Conservation (phyloP, 2,113 vertebrate genomes). For the Pithys albifrons region DNA sequence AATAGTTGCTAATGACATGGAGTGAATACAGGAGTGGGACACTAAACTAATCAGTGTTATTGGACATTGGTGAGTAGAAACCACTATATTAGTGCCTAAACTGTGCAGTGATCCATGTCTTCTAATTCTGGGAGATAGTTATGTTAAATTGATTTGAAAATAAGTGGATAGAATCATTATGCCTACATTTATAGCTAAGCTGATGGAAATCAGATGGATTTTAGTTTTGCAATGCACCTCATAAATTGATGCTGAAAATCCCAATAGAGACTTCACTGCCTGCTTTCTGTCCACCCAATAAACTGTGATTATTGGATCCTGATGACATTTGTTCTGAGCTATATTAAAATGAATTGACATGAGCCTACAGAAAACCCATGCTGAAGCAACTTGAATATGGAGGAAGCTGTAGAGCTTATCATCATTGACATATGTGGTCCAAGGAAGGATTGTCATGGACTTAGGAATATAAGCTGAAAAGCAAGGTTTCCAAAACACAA, state of each 20-base stretch:
- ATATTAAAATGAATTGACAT: slow-evolving; percentile 47
- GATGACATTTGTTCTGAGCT: slow-evolving; percentile 32
- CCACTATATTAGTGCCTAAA: slow-evolving; percentile 39
- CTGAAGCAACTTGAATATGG: background rate
- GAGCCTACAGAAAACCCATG: background rate
- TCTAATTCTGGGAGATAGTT: slow-evolving; percentile 52
- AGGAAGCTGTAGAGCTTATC: background rate
- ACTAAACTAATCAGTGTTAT: slow-evolving; percentile 33
- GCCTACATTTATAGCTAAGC: slow-evolving; percentile 28
- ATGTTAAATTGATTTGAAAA: slow-evolving; percentile 62
- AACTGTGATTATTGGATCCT: slow-evolving; percentile 58
- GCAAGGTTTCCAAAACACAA: background rate
- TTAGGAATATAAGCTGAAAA: background rate
- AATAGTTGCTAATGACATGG: background rate
- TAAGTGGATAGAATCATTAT: slow-evolving; percentile 58
- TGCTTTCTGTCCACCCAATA: slow-evolving; percentile 46
- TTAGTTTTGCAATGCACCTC: slow-evolving; percentile 36
- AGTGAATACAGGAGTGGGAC: slow-evolving; percentile 5
- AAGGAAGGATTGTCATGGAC: background rate
- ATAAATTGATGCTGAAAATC: slow-evolving; percentile 47
- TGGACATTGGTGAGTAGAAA: slow-evolving; percentile 26
- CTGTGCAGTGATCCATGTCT: slow-evolving; percentile 49
- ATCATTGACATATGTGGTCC: background rate
- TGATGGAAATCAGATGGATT: slow-evolving; percentile 61
- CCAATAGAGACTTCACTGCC: slow-evolving; percentile 12